Evolutionary conservation across 2,113 vertebrate species (phyloP).

Genomic region (Drymodes brunneopygia): DNA sequence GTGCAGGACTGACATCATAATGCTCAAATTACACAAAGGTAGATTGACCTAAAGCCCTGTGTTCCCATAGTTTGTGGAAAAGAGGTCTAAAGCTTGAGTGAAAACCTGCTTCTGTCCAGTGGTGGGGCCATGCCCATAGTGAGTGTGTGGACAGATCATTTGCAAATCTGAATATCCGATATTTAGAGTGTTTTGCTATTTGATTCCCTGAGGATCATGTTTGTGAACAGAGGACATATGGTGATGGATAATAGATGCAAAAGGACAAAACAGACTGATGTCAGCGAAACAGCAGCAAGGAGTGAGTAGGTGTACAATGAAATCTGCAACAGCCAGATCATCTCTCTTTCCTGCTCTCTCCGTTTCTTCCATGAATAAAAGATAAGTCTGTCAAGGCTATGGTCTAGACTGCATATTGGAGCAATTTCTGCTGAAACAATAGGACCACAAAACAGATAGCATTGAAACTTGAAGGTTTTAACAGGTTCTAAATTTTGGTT

Average conservation of each 20-base stretch:
- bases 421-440: not conserved
- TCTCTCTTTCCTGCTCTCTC: not conserved
- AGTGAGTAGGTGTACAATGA: not conserved
- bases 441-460: not conserved
- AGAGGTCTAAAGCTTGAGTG: not conserved
- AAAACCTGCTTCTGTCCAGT: not conserved
- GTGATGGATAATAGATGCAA: not conserved
- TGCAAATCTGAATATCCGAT: not conserved
- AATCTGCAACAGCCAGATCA: not conserved
- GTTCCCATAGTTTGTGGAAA: not conserved
- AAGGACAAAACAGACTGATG: constrained; percentile 20
- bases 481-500: not conserved
- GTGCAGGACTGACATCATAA: not conserved
- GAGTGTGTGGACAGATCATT: not conserved
- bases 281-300: not conserved
- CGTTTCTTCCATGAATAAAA: not conserved
- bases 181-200: not conserved
- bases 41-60: not conserved
- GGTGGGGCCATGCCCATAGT: not conserved
- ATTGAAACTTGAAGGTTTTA: not conserved
- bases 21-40: not conserved
- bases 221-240: not conserved
- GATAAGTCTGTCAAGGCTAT: not conserved
- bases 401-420: not conserved
- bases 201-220: not conserved